Percentiles rank a stretch among this genome's conserved stretches.
Evolutionary conservation across 1,140 invertebrate genomes (phyloP).

Genomic region (Drosophila suzukii): DNA sequence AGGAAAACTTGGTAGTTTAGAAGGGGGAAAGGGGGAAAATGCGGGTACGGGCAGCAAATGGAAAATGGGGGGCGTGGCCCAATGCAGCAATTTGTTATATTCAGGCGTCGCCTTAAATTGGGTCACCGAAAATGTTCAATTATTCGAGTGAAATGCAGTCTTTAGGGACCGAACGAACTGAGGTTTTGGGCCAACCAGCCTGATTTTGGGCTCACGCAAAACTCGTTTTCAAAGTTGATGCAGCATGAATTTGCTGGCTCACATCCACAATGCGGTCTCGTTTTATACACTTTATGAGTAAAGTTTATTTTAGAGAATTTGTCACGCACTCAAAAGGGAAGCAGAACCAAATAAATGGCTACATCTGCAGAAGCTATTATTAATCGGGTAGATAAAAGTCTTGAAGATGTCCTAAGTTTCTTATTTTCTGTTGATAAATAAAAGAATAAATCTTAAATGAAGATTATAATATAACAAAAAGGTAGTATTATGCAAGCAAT

Average conservation of each 20-base stretch:
- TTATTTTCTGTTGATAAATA: not conserved
- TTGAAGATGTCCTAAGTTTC: not conserved
- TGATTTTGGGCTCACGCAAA: slow-evolving; percentile 65
- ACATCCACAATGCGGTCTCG: slow-evolving; percentile 15
- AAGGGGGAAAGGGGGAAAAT: not conserved
- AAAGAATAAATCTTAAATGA: not conserved
- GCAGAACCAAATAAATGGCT: not conserved
- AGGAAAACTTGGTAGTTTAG: slow-evolving; percentile 42
- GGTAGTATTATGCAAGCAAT: too few species aligned
- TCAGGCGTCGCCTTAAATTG: slow-evolving; percentile 65
- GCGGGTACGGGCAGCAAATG: slow-evolving; percentile 8
- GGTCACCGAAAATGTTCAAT: slow-evolving; percentile 76
- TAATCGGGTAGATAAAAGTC: not conserved
- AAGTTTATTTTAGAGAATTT: slow-evolving; percentile 16
- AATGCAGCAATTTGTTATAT: slow-evolving; percentile 67
- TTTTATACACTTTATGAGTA: slow-evolving; percentile 38
- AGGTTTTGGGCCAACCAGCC: slow-evolving; percentile 11
- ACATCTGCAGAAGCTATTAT: not conserved
- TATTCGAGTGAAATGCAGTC: slow-evolving; percentile 68
- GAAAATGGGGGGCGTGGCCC: slow-evolving; percentile 37
- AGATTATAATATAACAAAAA: too few species aligned
- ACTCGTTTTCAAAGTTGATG: slow-evolving; percentile 63
- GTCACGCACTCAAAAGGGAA: slow-evolving; percentile 28
- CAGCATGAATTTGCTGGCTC: slow-evolving; percentile 50
- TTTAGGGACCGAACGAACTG: slow-evolving; percentile 8